Percentiles rank a stretch among this genome's conserved stretches.
phyloP scores from a whole-genome alignment of 2,797 vertebrate genomes.

The Helarctos malayanus region DNA sequence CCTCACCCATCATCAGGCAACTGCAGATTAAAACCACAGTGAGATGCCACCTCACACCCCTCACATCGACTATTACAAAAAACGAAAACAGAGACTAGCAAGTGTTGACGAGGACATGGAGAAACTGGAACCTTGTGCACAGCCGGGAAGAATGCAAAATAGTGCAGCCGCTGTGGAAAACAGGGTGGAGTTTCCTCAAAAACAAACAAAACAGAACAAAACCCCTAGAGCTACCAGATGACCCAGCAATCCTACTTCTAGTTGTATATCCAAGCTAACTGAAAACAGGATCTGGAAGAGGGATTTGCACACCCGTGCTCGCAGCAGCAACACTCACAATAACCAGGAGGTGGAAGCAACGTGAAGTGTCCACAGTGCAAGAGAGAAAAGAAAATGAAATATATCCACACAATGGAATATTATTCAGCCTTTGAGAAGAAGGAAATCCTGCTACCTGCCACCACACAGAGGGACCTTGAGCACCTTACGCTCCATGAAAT shows the following conservation, averaged over 20 bases:
- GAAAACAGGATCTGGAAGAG: not conserved
- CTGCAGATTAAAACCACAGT: rapidly evolving
- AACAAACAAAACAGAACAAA: not conserved
- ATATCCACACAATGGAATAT: rapidly evolving
- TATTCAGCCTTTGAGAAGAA: not conserved
- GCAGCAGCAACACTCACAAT: rapidly evolving
- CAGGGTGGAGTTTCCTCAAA: not conserved
- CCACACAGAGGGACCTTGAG: rapidly evolving
- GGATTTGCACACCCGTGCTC: rapidly evolving
- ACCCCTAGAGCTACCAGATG: rapidly evolving
- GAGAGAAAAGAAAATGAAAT: rapidly evolving
- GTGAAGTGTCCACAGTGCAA: rapidly evolving
- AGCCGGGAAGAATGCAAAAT: rapidly evolving
- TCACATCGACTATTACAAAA: rapidly evolving
- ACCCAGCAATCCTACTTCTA: not conserved
- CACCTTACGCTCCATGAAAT: rapidly evolving
- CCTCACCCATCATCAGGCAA: rapidly evolving
- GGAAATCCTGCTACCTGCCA: not conserved
- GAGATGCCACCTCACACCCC: rapidly evolving
- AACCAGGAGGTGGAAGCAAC: no score
- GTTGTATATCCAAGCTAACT: rapidly evolving
- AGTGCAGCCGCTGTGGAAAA: rapidly evolving
- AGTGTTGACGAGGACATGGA: rapidly evolving
- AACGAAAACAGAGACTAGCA: not conserved
- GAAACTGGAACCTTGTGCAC: rapidly evolving